These are phyloP conservation scores for Sarcophaga bullata DNA, from an alignment of 1,140 invertebrate species.

Conservation along the genomic window DNA sequence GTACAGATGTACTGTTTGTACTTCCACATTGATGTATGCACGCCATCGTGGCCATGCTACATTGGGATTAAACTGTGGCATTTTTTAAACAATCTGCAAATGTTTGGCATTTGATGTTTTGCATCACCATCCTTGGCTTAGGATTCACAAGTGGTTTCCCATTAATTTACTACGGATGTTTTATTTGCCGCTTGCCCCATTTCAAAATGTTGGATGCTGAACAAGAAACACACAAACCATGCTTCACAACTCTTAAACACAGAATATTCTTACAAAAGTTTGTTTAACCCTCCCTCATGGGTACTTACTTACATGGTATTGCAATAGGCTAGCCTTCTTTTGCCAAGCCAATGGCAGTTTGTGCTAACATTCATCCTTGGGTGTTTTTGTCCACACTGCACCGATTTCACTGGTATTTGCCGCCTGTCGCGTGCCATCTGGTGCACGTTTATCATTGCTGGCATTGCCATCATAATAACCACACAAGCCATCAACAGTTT, in stretches of 20 bases:
- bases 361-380: constrained; percentile 69
- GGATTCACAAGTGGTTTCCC: too few species aligned
- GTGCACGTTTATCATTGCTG: constrained; percentile 76
- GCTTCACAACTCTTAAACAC: not conserved
- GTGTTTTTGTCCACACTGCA: constrained; percentile 71
- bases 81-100: not conserved
- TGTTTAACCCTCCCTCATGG: not conserved
- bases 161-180: too few species aligned
- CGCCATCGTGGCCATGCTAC: too few species aligned
- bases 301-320: constrained; percentile 67
- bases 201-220: too few species aligned
- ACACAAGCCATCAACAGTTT: constrained; percentile 80
- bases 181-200: too few species aligned
- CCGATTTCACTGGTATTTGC: constrained; percentile 76
- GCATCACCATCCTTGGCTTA: not conserved
- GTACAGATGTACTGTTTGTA: not conserved
- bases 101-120: not conserved
- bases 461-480: constrained; percentile 77
- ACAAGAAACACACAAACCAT: constrained; percentile 34
- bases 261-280: not conserved
- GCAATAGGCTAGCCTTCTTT: constrained; percentile 73
- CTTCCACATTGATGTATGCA: constrained; percentile 67
- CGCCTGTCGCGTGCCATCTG: constrained; percentile 74
- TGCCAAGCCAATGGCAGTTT: constrained; percentile 69
- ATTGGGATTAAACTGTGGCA: not conserved